Conservation (phyloP, 2,113 vertebrate species). For the Cyanoderma ruficeps region DNA sequence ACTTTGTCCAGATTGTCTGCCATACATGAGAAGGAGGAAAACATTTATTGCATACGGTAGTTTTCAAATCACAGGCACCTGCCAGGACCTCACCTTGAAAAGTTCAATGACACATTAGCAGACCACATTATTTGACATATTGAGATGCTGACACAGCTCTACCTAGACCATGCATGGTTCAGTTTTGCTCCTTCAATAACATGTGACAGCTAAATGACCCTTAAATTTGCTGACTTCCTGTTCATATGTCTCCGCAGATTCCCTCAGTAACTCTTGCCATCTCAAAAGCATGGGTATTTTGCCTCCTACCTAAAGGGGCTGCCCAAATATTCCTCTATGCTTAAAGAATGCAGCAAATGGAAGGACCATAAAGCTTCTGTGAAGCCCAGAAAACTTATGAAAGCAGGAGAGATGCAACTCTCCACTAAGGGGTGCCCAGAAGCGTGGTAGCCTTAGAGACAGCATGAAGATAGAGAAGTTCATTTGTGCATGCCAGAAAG, state of each 20-base stretch:
- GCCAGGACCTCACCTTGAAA: neutral
- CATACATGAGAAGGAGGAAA: neutral
- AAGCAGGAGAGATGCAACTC: neutral
- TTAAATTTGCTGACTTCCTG: neutral
- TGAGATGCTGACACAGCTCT: neutral
- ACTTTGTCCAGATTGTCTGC: neutral
- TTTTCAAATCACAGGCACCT: neutral
- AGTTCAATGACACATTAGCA: neutral
- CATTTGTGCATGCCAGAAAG: neutral
- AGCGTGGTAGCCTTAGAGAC: neutral
- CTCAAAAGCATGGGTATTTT: neutral
- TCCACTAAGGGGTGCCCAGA: neutral
- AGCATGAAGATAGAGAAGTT: neutral
- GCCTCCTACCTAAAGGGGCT: neutral
- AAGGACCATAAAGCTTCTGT: neutral
- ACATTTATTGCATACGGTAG: neutral
- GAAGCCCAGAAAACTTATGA: neutral
- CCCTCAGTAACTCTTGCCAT: neutral
- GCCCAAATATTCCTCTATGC: neutral
- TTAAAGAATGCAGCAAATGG: neutral
- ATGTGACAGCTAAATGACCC: neutral
- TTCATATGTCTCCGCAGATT: neutral
- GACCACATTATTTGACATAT: neutral
- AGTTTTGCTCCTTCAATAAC: neutral
- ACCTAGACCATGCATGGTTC: neutral